These are phyloP conservation scores for Dreissena polymorpha DNA, from an alignment of 1,140 invertebrate genomes.

Conservation along the genomic window DNA sequence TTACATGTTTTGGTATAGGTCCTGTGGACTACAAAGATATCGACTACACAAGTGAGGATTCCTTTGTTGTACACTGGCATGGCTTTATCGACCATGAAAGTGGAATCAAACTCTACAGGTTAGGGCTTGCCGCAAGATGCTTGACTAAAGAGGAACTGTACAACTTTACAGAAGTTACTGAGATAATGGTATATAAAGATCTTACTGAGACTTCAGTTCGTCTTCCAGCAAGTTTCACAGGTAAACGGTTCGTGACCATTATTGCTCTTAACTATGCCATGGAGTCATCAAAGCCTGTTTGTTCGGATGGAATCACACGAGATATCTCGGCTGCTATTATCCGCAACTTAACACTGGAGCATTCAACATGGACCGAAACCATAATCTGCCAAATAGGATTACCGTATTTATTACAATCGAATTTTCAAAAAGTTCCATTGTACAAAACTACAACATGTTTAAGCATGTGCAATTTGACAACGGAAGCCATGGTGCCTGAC, in stretches of 20 bases:
- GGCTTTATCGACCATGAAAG: conserved; percentile 67
- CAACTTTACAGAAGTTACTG: background rate
- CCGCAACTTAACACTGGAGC: conserved; percentile 44
- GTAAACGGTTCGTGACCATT: conserved; percentile 45
- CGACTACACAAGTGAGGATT: conserved; percentile 58
- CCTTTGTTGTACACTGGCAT: conserved; percentile 55
- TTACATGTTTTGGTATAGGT: conserved; percentile 3
- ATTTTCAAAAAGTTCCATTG: background rate
- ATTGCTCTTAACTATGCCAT: conserved; percentile 62
- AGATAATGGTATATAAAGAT: background rate
- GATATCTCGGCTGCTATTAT: conserved; percentile 46
- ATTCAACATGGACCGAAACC: conserved; percentile 19
- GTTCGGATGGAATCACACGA: conserved; percentile 60
- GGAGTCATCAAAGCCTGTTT: conserved; percentile 56
- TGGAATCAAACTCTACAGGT: conserved; percentile 57
- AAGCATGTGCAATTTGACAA: background rate
- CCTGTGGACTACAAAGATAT: conserved; percentile 45
- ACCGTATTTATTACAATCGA: conserved; percentile 51
- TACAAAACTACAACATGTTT: background rate
- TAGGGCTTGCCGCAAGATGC: conserved; percentile 49
- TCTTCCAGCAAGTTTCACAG: conserved; percentile 39
- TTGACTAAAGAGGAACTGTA: conserved; percentile 33
- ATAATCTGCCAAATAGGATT: conserved; percentile 35
- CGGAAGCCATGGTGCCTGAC: conserved; percentile 9
- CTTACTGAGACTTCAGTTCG: conserved; percentile 12